A percentile compares a stretch with the other conserved stretches of the same genome.
Evolutionary conservation across 2,888 invertebrate genomes (phyloP).

Genomic region (Dysmachus trigonus): DNA sequence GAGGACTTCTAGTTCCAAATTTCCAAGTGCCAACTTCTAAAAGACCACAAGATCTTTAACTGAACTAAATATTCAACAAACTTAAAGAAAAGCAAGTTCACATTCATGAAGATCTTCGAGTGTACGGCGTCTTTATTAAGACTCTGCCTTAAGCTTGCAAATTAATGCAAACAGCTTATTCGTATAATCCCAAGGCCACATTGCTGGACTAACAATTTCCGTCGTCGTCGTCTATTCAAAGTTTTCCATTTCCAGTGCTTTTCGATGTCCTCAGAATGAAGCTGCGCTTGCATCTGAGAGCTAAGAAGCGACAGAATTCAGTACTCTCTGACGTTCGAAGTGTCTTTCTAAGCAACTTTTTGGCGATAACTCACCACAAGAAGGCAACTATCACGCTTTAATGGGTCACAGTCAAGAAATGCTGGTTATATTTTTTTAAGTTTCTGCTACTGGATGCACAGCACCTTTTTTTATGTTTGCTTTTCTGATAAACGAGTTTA

Average conservation of each 20-base stretch:
- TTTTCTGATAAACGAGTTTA: slow-evolving; percentile 3
- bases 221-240: too few species aligned
- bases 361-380: slow-evolving; percentile 1
- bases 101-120: background rate
- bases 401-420: background rate
- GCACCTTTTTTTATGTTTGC: background rate
- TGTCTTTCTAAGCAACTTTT: background rate
- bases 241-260: background rate
- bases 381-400: background rate
- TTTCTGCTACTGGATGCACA: background rate
- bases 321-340: background rate
- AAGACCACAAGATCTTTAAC: background rate
- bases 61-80: background rate
- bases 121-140: background rate
- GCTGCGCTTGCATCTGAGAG: background rate
- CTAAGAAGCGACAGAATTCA: background rate
- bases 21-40: background rate
- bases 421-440: background rate
- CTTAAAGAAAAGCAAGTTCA: background rate
- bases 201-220: background rate
- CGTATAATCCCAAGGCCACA: background rate
- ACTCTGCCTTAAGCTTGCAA: background rate
- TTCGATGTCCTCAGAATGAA: background rate
- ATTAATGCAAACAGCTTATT: background rate
- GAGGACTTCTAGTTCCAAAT: background rate